Evolutionary conservation across 1,140 invertebrate species (phyloP).

Genomic region (Procambarus clarkii): DNA sequence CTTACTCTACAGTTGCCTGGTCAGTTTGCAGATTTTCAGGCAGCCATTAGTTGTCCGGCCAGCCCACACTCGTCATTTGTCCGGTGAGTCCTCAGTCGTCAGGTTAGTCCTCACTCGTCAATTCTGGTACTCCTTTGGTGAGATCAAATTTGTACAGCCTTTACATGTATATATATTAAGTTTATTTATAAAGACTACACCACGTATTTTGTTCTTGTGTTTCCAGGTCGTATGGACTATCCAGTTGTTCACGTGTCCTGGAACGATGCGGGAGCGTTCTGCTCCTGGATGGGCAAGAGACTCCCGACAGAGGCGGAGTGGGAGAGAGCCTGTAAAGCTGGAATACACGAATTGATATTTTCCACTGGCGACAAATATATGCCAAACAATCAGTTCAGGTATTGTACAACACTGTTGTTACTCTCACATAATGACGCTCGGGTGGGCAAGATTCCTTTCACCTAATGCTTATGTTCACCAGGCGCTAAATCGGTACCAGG

Average conservation of each 20-base stretch:
- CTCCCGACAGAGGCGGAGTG: constrained; percentile 95
- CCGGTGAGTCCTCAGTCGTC: too few species aligned
- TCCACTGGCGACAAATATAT: constrained; percentile 95
- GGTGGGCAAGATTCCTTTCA: too few species aligned
- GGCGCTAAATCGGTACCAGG: too few species aligned
- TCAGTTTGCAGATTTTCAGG: background rate
- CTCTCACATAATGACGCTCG: too few species aligned
- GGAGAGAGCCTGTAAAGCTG: constrained; percentile 92
- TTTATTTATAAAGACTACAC: too few species aligned
- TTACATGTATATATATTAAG: too few species aligned
- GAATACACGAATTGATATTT: constrained; percentile 84
- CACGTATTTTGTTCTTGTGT: background rate
- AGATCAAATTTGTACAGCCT: too few species aligned
- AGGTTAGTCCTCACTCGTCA: too few species aligned
- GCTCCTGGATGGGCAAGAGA: constrained; percentile 87
- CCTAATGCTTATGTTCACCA: too few species aligned
- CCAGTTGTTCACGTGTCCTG: constrained; percentile 96
- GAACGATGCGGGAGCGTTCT: constrained; percentile 94
- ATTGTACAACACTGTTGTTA: constrained; percentile 72
- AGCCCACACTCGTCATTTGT: background rate
- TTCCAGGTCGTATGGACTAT: constrained; percentile 86
- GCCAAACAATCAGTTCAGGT: constrained; percentile 83
- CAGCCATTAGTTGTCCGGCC: background rate
- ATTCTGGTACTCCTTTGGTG: too few species aligned
- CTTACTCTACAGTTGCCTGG: too few species aligned